phyloP scores from a whole-genome alignment of 2,797 vertebrate species.

The Anableps anableps region DNA sequence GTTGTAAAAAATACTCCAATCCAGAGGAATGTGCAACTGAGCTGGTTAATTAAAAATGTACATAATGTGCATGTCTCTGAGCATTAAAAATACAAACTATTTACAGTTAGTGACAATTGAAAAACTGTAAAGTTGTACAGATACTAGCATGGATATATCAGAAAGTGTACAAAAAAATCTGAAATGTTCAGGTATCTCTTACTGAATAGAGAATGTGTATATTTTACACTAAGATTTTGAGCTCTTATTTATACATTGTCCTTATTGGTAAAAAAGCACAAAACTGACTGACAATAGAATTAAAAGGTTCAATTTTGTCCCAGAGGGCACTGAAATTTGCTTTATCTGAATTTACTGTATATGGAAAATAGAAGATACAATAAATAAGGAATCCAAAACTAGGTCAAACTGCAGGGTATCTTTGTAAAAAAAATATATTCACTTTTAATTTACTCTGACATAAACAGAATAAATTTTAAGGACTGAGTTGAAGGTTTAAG shows the following conservation, averaged over 20 bases:
- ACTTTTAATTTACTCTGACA: background rate
- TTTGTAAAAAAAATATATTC: background rate
- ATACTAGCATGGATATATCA: too few species aligned
- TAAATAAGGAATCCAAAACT: background rate
- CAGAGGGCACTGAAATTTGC: background rate
- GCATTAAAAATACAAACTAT: too few species aligned
- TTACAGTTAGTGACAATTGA: too few species aligned
- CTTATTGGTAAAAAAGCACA: background rate
- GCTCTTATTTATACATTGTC: background rate
- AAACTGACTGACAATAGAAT: background rate
- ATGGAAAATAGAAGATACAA: background rate
- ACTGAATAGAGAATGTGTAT: background rate
- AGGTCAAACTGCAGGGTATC: background rate
- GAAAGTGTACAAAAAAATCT: background rate
- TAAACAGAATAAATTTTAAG: background rate
- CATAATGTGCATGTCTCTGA: too few species aligned
- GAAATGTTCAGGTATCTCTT: background rate
- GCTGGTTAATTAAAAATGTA: too few species aligned
- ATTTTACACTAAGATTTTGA: background rate
- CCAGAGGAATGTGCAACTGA: too few species aligned
- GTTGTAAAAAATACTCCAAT: too few species aligned
- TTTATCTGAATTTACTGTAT: background rate
- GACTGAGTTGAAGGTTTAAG: background rate
- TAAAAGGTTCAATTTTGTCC: conserved; percentile 9
- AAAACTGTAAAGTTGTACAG: too few species aligned